Evolutionary conservation across 2,888 invertebrate species (phyloP).

Genomic region (Baronia brevicornis): DNA sequence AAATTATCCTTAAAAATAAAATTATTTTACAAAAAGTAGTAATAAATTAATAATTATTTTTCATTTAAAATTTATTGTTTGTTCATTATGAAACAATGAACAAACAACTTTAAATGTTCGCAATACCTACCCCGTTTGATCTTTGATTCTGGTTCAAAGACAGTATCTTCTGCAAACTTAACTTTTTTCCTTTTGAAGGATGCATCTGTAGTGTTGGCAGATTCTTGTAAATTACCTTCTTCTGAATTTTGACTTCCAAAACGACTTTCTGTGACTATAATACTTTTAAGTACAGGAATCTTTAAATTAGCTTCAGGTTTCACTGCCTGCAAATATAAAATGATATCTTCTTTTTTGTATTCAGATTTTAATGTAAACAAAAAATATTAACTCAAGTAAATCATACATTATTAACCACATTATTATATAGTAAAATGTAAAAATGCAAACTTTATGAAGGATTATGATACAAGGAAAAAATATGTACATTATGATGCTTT

Average conservation of each 20-base stretch:
- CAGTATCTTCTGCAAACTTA: conserved; percentile 59
- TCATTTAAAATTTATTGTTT: neutral
- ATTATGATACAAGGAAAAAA: too few relatives aligned
- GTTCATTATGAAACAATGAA: neutral
- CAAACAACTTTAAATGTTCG: too few relatives aligned
- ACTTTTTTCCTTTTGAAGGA: conserved; percentile 51
- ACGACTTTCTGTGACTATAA: conserved; percentile 46
- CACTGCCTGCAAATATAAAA: conserved; percentile 49
- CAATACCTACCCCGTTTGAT: conserved; percentile 48
- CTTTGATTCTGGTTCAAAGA: conserved; percentile 47
- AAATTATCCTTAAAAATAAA: too few relatives aligned
- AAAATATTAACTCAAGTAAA: too few relatives aligned
- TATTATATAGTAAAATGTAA: too few relatives aligned
- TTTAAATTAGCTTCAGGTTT: conserved; percentile 37
- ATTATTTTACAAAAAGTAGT: neutral
- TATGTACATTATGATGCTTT: too few relatives aligned
- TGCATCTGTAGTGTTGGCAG: conserved; percentile 34
- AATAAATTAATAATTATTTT: conserved; percentile 2
- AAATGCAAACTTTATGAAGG: too few relatives aligned
- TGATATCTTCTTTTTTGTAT: too few relatives aligned
- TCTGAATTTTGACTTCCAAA: conserved; percentile 58
- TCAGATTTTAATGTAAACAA: neutral
- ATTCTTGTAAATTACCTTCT: conserved; percentile 56
- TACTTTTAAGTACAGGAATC: conserved; percentile 56
- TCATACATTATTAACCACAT: too few relatives aligned